A percentile compares a stretch with the other conserved stretches of the same genome.
Evolutionary conservation across 2,113 vertebrate species (phyloP).

Genomic region (Dasyurus viverrinus): DNA sequence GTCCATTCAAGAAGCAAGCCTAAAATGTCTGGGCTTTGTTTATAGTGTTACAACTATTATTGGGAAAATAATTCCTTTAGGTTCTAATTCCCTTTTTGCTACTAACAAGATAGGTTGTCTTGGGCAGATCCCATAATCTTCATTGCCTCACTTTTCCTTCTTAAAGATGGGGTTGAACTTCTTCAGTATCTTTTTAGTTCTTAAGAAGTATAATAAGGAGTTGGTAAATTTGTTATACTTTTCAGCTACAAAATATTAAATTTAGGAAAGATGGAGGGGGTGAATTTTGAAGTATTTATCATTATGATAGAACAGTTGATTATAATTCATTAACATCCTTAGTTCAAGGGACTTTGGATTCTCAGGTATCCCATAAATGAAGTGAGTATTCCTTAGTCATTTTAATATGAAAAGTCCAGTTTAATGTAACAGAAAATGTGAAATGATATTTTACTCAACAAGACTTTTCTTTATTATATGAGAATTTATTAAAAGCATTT

Average conservation of each 20-base stretch:
- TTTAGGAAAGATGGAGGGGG: slow-evolving; percentile 13
- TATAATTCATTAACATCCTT: neutral
- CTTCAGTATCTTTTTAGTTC: neutral
- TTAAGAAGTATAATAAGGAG: neutral
- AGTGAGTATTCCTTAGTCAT: neutral
- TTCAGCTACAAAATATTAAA: slow-evolving; percentile 41
- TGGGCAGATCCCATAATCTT: neutral
- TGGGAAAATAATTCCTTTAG: neutral
- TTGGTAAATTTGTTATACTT: slow-evolving; percentile 45
- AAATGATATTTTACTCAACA: slow-evolving; percentile 19
- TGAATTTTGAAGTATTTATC: slow-evolving; percentile 23
- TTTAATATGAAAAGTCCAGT: slow-evolving; percentile 34
- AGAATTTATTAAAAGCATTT: slow-evolving; percentile 24
- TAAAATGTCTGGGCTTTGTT: neutral
- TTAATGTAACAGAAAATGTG: slow-evolving; percentile 19
- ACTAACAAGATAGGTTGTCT: neutral
- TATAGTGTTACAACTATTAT: neutral
- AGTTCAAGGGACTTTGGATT: slow-evolving; percentile 20
- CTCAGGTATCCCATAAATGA: neutral
- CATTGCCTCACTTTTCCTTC: neutral
- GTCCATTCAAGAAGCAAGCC: neutral
- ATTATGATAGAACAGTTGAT: slow-evolving; percentile 38
- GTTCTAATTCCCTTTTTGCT: neutral
- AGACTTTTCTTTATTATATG: neutral
- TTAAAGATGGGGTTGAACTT: neutral